These are phyloP conservation scores for Thereva unica DNA, from an alignment of 2,888 invertebrate genomes.

Conservation along the genomic window DNA sequence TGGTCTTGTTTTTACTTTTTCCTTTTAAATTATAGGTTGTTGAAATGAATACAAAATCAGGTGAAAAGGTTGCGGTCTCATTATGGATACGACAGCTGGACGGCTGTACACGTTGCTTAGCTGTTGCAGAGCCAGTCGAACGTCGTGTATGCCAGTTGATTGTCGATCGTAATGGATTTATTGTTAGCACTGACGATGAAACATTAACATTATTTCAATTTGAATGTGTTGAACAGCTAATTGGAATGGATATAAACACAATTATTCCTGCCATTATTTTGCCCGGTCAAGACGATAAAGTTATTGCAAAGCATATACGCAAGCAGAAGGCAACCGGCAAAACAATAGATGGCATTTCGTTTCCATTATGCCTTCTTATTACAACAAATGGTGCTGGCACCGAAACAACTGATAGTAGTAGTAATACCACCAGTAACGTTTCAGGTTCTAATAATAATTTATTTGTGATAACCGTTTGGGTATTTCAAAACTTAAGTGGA, in stretches of 20 bases:
- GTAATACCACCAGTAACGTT: conserved; percentile 39
- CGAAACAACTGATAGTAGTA: conserved; percentile 3
- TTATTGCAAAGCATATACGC: conserved; percentile 58
- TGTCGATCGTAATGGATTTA: conserved; percentile 48
- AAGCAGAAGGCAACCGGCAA: conserved; percentile 70
- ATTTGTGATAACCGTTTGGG: conserved; percentile 56
- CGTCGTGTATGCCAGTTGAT: conserved; percentile 47
- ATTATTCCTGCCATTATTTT: conserved; percentile 62
- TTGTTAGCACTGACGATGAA: conserved; percentile 53
- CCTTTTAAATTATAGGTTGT: conserved; percentile 58
- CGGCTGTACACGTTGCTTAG: conserved; percentile 65
- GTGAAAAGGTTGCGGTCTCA: conserved; percentile 65
- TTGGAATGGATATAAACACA: conserved; percentile 60
- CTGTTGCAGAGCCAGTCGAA: conserved; percentile 69
- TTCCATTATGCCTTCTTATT: conserved; percentile 66
- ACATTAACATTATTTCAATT: conserved; percentile 63
- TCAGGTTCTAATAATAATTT: conserved; percentile 33
- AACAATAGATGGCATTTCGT: conserved; percentile 66
- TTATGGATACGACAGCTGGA: conserved; percentile 67
- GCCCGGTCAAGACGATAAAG: conserved; percentile 55
- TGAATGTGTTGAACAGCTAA: conserved; percentile 60
- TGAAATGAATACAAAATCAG: conserved; percentile 64
- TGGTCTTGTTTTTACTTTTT: not conserved
- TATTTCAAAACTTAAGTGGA: conserved; percentile 68
- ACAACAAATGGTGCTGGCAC: conserved; percentile 44